Percentiles rank a stretch among this genome's conserved stretches.
Evolutionary conservation across 2,888 invertebrate species (phyloP).

Genomic region (Serripes groenlandicus): DNA sequence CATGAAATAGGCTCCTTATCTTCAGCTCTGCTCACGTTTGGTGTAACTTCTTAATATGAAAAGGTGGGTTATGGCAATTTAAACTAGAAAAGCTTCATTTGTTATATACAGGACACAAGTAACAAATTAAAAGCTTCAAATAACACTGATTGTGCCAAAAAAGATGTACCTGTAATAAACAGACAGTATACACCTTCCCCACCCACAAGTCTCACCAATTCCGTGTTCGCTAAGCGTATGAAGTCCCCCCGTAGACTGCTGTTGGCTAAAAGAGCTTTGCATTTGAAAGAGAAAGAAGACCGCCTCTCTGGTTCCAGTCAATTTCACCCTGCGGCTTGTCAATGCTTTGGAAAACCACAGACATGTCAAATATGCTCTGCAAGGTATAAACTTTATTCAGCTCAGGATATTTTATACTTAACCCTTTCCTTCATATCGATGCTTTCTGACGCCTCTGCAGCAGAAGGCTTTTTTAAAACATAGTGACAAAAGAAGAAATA

Average conservation of each 20-base stretch:
- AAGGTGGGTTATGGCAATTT: no score
- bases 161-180: background rate
- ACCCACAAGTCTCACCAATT: conserved; percentile 63
- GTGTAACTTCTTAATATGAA: no score
- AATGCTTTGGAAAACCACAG: conserved; percentile 90
- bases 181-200: conserved; percentile 65
- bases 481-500: background rate
- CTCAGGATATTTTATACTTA: no score
- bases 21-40: no score
- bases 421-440: no score
- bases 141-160: background rate
- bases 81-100: no score
- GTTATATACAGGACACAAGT: conserved; percentile 16
- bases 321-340: conserved; percentile 87
- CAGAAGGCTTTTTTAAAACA: no score
- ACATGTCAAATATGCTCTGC: conserved; percentile 91
- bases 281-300: conserved; percentile 69
- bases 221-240: conserved; percentile 64
- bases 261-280: conserved; percentile 76
- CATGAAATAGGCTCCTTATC: no score
- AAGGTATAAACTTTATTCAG: no score
- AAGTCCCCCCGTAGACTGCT: conserved; percentile 79
- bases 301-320: conserved; percentile 21
- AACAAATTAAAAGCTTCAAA: background rate
- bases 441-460: no score